Conservation (phyloP, 2,888 invertebrate genomes). For the Orthonevra nobilis region DNA sequence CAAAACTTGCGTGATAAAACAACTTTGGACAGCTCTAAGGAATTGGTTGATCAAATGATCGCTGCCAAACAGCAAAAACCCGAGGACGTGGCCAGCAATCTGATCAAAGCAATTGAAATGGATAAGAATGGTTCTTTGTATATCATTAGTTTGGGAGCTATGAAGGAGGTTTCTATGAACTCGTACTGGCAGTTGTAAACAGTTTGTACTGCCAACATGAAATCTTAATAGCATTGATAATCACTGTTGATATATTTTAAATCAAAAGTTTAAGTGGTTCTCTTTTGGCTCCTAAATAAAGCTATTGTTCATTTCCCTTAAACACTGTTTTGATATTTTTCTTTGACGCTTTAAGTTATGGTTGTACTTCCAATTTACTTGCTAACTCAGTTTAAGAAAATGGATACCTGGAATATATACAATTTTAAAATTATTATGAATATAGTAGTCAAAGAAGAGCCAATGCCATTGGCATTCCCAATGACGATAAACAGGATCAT, state of each 20-base stretch:
- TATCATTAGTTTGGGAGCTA: conserved; percentile 75
- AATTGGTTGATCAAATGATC: conserved; percentile 73
- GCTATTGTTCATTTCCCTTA: conserved; percentile 4
- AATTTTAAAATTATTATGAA: no score
- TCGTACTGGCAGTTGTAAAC: conserved; percentile 74
- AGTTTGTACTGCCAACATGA: no score
- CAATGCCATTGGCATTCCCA: no score
- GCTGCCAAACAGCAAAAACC: conserved; percentile 76
- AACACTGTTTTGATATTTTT: not conserved
- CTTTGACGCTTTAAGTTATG: not conserved
- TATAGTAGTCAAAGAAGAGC: no score
- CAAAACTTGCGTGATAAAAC: conserved; percentile 76
- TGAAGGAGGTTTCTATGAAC: conserved; percentile 75
- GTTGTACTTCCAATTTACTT: no score
- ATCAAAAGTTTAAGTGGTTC: conserved; percentile 1
- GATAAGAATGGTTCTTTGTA: conserved; percentile 78
- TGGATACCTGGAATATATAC: no score
- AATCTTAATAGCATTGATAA: not conserved
- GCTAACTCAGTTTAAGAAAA: no score
- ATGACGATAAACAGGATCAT: no score
- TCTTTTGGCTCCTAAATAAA: conserved; percentile 25
- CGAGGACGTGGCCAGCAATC: conserved; percentile 75
- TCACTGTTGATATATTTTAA: not conserved
- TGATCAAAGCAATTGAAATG: conserved; percentile 75
- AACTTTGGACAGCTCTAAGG: conserved; percentile 74